These are phyloP conservation scores for Mesoclemmys tuberculata DNA, from an alignment of 2,113 vertebrate genomes.

Conservation along the genomic window DNA sequence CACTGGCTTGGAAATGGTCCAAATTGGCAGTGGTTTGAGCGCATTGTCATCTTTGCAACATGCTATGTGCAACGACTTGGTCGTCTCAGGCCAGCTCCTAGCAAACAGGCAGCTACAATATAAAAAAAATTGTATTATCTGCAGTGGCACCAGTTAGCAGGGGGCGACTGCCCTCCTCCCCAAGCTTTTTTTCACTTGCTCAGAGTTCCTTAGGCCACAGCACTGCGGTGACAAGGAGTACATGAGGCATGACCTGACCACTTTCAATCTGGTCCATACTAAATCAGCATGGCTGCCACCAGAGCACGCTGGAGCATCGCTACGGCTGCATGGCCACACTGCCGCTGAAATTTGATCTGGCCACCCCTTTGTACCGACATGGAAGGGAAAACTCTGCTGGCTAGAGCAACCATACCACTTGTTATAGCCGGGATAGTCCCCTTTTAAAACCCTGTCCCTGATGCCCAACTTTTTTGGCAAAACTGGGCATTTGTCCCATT, in stretches of 20 bases:
- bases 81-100: background rate
- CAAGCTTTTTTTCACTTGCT: background rate
- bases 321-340: background rate
- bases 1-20: background rate
- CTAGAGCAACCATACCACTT: too few relatives aligned
- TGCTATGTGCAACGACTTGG: background rate
- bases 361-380: background rate
- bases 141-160: background rate
- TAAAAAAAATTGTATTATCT: background rate
- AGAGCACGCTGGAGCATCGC: background rate
- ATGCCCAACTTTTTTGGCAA: too few relatives aligned
- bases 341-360: background rate
- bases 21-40: background rate
- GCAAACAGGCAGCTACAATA: background rate
- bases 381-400: background rate
- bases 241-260: background rate
- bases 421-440: too few relatives aligned
- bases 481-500: too few relatives aligned
- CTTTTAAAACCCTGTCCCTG: too few relatives aligned
- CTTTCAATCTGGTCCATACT: background rate
- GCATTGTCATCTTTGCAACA: background rate
- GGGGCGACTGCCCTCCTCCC: background rate
- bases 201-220: background rate
- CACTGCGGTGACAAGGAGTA: background rate
- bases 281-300: background rate